Percentiles rank a stretch among this genome's conserved stretches.
These are phyloP conservation scores for Apodemus agrarius DNA, from an alignment of 2,797 vertebrate species.

Conservation along the genomic window DNA sequence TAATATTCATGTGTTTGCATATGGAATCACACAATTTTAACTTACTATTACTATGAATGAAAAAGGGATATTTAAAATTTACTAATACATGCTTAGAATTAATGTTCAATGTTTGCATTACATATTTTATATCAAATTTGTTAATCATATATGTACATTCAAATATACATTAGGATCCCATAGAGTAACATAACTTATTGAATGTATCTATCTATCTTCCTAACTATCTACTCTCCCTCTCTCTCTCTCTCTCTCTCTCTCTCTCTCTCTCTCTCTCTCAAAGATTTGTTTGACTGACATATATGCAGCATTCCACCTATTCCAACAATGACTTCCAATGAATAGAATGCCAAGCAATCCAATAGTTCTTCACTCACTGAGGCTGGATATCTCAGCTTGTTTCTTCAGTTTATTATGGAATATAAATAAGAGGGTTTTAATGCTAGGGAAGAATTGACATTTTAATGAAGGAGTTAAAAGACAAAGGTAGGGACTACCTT, in stretches of 20 bases:
- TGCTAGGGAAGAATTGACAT: neutral
- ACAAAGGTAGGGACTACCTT: neutral
- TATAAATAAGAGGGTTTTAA: neutral
- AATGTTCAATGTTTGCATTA: neutral
- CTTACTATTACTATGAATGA: neutral
- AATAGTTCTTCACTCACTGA: neutral
- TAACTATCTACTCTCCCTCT: neutral
- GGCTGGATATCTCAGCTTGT: neutral
- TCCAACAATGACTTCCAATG: too few species aligned
- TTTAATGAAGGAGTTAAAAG: neutral
- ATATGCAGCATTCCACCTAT: neutral
- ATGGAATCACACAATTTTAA: neutral
- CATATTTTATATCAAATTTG: neutral
- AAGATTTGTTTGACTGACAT: neutral
- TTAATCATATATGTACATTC: neutral
- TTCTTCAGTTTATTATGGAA: neutral
- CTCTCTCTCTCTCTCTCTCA: too few species aligned
- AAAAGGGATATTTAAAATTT: neutral
- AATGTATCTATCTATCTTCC: neutral
- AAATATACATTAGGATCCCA: neutral
- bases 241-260: too few species aligned
- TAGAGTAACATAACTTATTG: neutral
- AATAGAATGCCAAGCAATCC: neutral
- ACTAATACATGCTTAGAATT: neutral
- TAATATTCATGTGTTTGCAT: neutral